Percentiles rank a stretch among this genome's conserved stretches.
phyloP scores from a whole-genome alignment of 2,797 vertebrate species.

The Helarctos malayanus region DNA sequence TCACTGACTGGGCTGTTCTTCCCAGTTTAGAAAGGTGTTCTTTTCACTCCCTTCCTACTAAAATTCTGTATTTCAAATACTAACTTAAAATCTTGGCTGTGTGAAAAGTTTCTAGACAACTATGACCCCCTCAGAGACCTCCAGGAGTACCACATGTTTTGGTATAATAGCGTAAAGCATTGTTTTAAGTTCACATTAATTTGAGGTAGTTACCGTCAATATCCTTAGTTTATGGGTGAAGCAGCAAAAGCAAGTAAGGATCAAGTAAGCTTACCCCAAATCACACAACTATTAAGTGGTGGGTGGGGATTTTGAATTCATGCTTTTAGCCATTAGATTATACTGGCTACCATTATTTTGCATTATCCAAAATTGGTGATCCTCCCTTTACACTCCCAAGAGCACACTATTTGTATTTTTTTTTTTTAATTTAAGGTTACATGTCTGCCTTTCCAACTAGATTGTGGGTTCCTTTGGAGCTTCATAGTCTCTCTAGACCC shows the following conservation, averaged over 20 bases:
- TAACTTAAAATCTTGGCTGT: constrained; percentile 51
- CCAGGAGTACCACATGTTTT: not conserved
- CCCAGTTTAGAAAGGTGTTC: not conserved
- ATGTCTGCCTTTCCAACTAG: constrained; percentile 16
- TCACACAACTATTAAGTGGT: not conserved
- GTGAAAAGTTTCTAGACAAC: constrained; percentile 44
- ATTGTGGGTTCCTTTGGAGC: not conserved
- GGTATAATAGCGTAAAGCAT: not conserved
- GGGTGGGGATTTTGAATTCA: constrained; percentile 37
- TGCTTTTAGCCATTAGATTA: not conserved
- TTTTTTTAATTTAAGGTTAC: constrained; percentile 17
- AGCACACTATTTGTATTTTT: constrained; percentile 21
- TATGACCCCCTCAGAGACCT: not conserved
- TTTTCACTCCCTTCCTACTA: not conserved
- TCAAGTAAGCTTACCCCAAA: constrained; percentile 8
- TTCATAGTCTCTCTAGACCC: not conserved
- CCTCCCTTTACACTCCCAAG: not conserved
- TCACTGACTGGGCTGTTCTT: not conserved
- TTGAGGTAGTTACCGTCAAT: not conserved
- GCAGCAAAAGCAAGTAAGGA: constrained; percentile 31
- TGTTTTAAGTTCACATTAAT: constrained; percentile 44
- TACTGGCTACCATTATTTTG: not conserved
- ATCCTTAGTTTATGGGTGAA: not conserved
- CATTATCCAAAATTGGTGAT: constrained; percentile 22
- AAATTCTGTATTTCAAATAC: constrained; percentile 47